phyloP scores from a whole-genome alignment of 2,113 vertebrate species.

The Murina feae region DNA sequence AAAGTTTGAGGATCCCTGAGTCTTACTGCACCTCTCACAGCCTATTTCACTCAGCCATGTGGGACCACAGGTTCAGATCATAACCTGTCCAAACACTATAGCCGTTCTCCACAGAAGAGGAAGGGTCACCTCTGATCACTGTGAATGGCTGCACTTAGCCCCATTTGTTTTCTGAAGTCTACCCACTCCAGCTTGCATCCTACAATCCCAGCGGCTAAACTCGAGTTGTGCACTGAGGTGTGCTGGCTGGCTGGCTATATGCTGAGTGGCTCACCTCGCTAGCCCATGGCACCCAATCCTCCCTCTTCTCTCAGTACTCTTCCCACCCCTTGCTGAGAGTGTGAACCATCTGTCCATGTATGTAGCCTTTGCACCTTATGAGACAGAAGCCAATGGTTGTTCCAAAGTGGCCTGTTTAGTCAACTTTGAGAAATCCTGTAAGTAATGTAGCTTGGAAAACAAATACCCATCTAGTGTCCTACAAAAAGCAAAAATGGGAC shows the following conservation, averaged over 20 bases:
- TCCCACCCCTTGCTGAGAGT: background rate
- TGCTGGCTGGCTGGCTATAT: background rate
- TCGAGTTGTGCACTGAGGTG: background rate
- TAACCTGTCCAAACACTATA: too few species aligned
- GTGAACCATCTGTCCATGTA: background rate
- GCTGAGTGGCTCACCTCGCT: background rate
- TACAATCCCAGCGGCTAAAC: background rate
- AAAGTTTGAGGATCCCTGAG: too few species aligned
- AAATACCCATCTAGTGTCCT: background rate
- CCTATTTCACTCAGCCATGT: too few species aligned
- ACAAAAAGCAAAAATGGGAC: background rate
- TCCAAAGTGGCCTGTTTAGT: background rate
- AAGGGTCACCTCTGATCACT: background rate
- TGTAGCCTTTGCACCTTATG: background rate
- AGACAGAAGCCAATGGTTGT: background rate
- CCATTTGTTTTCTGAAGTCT: background rate
- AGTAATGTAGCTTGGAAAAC: background rate
- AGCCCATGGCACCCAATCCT: background rate
- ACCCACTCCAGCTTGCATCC: background rate
- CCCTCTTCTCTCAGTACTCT: background rate
- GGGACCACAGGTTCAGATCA: too few species aligned
- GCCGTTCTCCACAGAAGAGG: background rate
- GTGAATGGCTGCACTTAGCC: background rate
- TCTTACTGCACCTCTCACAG: too few species aligned
- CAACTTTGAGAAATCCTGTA: background rate